Evolutionary conservation across 2,113 vertebrate genomes (phyloP).

Genomic region (Anolis sagrei): DNA sequence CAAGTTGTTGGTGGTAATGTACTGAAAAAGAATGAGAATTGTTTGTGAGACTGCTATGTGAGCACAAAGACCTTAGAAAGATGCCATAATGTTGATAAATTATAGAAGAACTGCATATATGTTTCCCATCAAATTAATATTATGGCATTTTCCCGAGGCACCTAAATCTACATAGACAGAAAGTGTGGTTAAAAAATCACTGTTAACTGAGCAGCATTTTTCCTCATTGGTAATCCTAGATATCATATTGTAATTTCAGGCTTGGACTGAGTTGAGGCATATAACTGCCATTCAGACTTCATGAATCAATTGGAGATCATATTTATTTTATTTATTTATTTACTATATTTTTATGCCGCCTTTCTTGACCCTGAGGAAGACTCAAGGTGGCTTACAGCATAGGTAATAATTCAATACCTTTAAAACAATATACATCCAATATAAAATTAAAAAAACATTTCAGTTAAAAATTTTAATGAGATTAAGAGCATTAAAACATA

Average conservation of each 20-base stretch:
- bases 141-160: neutral
- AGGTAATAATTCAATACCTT: too few species aligned
- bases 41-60: neutral
- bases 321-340: too few species aligned
- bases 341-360: too few species aligned
- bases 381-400: too few species aligned
- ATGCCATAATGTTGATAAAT: neutral
- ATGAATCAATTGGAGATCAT: too few species aligned
- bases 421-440: too few species aligned
- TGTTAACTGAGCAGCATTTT: neutral
- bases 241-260: neutral
- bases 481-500: too few species aligned
- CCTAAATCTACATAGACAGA: neutral
- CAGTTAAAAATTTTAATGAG: too few species aligned
- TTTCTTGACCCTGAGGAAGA: too few species aligned
- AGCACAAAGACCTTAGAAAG: neutral
- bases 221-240: neutral
- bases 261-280: neutral
- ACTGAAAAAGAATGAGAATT: neutral
- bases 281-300: neutral
- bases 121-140: slow-evolving; percentile 1
- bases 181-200: neutral
- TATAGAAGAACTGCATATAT: neutral
- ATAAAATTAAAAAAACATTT: too few species aligned
- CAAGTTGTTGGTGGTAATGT: fast-evolving